Evolutionary conservation across 2,797 vertebrate genomes (phyloP).

Genomic region (Buphagus erythrorhynchus): DNA sequence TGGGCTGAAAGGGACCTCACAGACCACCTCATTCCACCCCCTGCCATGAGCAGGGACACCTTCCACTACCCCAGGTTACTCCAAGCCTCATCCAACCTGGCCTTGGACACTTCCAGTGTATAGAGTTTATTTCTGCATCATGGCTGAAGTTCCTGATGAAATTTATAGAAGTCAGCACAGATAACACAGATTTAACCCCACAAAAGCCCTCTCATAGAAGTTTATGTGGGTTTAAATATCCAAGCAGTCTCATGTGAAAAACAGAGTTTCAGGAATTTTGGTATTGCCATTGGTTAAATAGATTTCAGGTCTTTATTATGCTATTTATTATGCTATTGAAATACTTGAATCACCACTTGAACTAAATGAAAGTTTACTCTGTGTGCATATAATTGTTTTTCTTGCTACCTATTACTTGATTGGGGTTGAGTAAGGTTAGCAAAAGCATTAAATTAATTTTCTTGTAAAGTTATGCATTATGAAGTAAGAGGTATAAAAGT

Average conservation of each 20-base stretch:
- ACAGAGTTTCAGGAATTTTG: not conserved
- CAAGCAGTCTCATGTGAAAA: not conserved
- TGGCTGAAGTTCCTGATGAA: not conserved
- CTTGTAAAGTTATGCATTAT: conserved; percentile 69
- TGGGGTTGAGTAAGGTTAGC: conserved; percentile 64
- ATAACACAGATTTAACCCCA: not conserved
- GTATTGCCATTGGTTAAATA: not conserved
- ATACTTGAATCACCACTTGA: conserved; percentile 37
- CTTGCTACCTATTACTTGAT: conserved; percentile 70
- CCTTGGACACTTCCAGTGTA: not conserved
- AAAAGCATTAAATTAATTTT: conserved; percentile 75
- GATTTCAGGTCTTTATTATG: conserved; percentile 18
- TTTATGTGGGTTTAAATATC: not conserved
- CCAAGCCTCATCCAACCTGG: not conserved
- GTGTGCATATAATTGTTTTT: conserved; percentile 47
- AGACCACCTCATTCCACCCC: not conserved
- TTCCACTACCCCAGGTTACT: not conserved
- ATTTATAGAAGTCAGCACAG: not conserved
- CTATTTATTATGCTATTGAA: conserved; percentile 29
- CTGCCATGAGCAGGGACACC: not conserved
- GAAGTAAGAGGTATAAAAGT: conserved; percentile 72
- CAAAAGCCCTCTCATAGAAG: not conserved
- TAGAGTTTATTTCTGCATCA: not conserved
- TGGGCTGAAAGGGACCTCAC: rapidly evolving
- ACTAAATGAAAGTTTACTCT: conserved; percentile 46